Evolutionary conservation across 2,888 invertebrate genomes (phyloP).

Genomic region (Plagiodera versicolora): DNA sequence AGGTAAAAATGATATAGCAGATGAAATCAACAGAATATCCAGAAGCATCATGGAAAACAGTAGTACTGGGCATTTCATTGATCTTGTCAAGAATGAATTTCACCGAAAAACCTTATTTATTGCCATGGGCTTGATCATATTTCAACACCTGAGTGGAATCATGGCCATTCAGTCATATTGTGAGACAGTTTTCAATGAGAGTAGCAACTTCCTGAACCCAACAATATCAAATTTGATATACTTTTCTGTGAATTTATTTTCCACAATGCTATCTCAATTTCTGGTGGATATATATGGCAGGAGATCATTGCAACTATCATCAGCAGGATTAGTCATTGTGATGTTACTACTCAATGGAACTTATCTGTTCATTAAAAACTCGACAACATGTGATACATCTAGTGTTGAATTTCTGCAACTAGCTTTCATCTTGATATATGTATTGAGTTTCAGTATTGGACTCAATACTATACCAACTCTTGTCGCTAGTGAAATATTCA

Average conservation of each 20-base stretch:
- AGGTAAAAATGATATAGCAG: slow-evolving; percentile 49
- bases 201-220: slow-evolving; percentile 43
- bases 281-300: slow-evolving; percentile 65
- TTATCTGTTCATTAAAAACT: slow-evolving; percentile 52
- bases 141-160: slow-evolving; percentile 53
- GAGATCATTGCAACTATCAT: slow-evolving; percentile 63
- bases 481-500: slow-evolving; percentile 69
- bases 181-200: slow-evolving; percentile 46
- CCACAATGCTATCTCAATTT: slow-evolving; percentile 46
- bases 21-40: slow-evolving; percentile 59
- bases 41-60: slow-evolving; percentile 56
- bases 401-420: slow-evolving; percentile 39
- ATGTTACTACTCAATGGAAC: slow-evolving; percentile 55
- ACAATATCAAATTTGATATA: slow-evolving; percentile 46
- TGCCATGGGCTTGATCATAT: slow-evolving; percentile 54
- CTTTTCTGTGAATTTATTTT: slow-evolving; percentile 10
- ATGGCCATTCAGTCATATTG: slow-evolving; percentile 52
- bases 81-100: slow-evolving; percentile 42
- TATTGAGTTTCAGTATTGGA: slow-evolving; percentile 62
- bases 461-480: slow-evolving; percentile 75
- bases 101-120: slow-evolving; percentile 45
- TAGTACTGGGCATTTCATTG: slow-evolving; percentile 56
- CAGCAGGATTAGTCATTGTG: slow-evolving; percentile 49
- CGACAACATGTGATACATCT: slow-evolving; percentile 35
- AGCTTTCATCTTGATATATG: slow-evolving; percentile 37